These are phyloP conservation scores for Dysidea cf. avara DNA, from an alignment of 37 sponge, comb jelly and placozoan species.

Conservation along the genomic window DNA sequence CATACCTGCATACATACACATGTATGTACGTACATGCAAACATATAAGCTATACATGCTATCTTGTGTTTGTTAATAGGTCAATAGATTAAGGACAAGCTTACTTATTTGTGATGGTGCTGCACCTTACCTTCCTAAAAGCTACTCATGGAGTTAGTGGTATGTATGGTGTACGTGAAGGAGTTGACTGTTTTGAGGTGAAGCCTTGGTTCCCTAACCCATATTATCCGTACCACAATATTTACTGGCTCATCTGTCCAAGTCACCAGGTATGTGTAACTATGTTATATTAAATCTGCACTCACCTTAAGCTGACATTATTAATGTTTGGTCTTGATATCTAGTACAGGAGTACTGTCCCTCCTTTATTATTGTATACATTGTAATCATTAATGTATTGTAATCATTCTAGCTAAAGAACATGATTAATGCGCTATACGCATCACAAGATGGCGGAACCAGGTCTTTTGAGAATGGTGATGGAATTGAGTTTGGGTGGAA, in stretches of 20 bases:
- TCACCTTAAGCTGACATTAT: no score
- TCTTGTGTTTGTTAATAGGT: no score
- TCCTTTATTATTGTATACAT: neutral
- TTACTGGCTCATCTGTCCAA: conserved; percentile 33
- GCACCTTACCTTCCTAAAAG: neutral
- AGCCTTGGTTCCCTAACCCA: conserved; percentile 4
- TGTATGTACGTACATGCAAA: no score
- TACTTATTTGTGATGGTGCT: conserved; percentile 15
- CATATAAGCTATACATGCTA: no score
- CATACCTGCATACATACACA: no score
- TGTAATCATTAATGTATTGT: no score
- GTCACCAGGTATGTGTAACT: conserved; percentile 33
- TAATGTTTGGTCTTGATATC: no score
- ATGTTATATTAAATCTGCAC: neutral
- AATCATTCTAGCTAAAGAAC: conserved; percentile 28
- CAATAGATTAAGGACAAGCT: neutral
- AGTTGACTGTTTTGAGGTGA: neutral
- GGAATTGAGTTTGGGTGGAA: conserved; percentile 37
- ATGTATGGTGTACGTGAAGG: neutral
- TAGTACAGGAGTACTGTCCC: neutral
- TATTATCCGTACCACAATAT: conserved; percentile 10
- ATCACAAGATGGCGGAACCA: conserved; percentile 32
- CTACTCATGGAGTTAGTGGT: neutral
- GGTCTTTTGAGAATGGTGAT: conserved; percentile 4
- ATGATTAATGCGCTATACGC: conserved; percentile 33